Conservation (phyloP, 2,888 invertebrate species). For the Fragum sueziense region DNA sequence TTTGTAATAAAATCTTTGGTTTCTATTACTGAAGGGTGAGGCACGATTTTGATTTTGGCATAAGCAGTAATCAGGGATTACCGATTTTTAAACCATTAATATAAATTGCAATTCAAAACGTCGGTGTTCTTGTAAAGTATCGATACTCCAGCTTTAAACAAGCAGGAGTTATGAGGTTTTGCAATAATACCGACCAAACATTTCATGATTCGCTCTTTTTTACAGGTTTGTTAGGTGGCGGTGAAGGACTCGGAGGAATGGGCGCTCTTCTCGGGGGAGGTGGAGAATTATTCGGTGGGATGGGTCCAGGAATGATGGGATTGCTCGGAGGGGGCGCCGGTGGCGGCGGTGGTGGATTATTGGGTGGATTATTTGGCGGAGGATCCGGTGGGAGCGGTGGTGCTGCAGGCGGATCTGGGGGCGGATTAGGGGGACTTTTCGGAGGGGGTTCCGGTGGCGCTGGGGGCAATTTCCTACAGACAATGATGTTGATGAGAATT, state of each 20-base stretch:
- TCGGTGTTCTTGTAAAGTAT: too few relatives aligned
- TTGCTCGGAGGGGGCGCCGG: background rate
- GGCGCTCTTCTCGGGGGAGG: background rate
- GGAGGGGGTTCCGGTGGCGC: background rate
- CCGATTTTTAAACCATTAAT: too few relatives aligned
- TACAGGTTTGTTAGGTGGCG: background rate
- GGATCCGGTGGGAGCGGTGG: background rate
- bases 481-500: constrained; percentile 14
- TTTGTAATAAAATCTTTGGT: too few relatives aligned
- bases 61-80: too few relatives aligned
- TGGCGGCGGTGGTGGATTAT: constrained; percentile 3
- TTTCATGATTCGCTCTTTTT: background rate
- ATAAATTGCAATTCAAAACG: too few relatives aligned
- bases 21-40: too few relatives aligned
- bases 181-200: too few relatives aligned
- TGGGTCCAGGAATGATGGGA: background rate
- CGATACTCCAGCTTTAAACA: too few relatives aligned
- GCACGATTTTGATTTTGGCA: too few relatives aligned
- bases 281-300: background rate
- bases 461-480: background rate
- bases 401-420: background rate
- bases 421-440: background rate
- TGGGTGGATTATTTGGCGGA: background rate
- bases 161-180: too few relatives aligned
- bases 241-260: background rate